Evolutionary conservation across 2,113 vertebrate species (phyloP).

Genomic region (Rhadina sibilatrix): DNA sequence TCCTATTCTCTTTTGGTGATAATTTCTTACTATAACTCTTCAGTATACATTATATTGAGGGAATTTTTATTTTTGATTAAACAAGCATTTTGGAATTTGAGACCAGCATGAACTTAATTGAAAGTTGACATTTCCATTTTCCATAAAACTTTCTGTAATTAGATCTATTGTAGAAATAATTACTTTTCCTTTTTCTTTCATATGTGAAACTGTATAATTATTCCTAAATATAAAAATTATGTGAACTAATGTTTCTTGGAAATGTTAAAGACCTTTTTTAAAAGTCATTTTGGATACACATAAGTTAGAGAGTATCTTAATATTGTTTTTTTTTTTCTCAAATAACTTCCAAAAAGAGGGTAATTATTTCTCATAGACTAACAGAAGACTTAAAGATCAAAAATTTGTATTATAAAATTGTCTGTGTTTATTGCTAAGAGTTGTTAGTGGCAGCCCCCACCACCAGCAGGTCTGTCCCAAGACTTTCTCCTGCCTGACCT

Average conservation of each 20-base stretch:
- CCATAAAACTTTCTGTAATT: conserved; percentile 17
- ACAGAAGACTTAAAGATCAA: not conserved
- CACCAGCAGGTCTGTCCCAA: not conserved
- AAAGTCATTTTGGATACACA: not conserved
- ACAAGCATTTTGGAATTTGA: not conserved
- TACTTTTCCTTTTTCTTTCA: not conserved
- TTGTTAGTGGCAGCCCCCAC: not conserved
- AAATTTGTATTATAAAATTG: not conserved
- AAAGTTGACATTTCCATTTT: conserved; percentile 55
- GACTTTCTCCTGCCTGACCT: not conserved
- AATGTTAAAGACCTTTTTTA: conserved; percentile 4
- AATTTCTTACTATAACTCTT: not conserved
- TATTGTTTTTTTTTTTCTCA: not conserved
- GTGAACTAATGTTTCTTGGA: conserved; percentile 9
- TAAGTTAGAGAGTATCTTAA: not conserved
- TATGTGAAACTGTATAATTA: not conserved
- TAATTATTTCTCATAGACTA: not conserved
- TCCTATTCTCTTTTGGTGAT: not conserved
- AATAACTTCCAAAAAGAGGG: not conserved
- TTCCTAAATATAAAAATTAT: conserved; percentile 26
- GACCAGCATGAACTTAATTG: conserved; percentile 15
- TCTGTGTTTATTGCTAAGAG: not conserved
- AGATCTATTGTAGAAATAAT: conserved; percentile 33
- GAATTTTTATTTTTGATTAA: conserved; percentile 24
- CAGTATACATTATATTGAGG: not conserved